These are phyloP conservation scores for Leptosomus discolor DNA, from an alignment of 2,113 vertebrate genomes.

Conservation along the genomic window DNA sequence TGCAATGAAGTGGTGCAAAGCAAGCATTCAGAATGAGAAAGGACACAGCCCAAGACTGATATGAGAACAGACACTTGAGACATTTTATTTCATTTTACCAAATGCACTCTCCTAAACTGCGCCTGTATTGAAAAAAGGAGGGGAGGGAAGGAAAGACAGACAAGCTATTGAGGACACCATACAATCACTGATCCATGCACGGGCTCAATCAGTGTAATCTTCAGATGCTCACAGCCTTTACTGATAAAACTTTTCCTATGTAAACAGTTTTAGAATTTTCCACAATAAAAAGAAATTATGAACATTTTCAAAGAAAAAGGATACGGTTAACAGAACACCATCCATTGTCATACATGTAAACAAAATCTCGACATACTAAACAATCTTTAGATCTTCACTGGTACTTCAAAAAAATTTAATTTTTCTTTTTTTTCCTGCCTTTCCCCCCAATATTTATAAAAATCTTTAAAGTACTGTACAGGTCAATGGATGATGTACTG, in stretches of 20 bases:
- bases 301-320: conserved; percentile 57
- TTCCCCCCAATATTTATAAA: not conserved
- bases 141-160: conserved; percentile 73
- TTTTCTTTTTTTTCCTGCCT: not conserved
- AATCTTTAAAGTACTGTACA: conserved; percentile 41
- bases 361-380: conserved; percentile 36
- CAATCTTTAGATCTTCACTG: not conserved
- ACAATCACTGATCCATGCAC: conserved; percentile 80
- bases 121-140: conserved; percentile 77
- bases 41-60: conserved; percentile 72
- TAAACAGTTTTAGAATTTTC: conserved; percentile 49
- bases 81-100: conserved; percentile 74
- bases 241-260: conserved; percentile 70
- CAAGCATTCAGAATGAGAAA: conserved; percentile 79
- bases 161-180: conserved; percentile 72
- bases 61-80: conserved; percentile 75
- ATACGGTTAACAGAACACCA: conserved; percentile 67
- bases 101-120: conserved; percentile 78
- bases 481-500: conserved; percentile 63
- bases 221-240: conserved; percentile 73
- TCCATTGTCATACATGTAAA: conserved; percentile 58
- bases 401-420: not conserved
- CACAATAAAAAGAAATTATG: conserved; percentile 56
- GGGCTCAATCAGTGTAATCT: conserved; percentile 73
- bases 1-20: conserved; percentile 79